Base-by-base conservation (phyloP, 2,113 vertebrate genomes). In the Lethenteron reissneri region DNA sequence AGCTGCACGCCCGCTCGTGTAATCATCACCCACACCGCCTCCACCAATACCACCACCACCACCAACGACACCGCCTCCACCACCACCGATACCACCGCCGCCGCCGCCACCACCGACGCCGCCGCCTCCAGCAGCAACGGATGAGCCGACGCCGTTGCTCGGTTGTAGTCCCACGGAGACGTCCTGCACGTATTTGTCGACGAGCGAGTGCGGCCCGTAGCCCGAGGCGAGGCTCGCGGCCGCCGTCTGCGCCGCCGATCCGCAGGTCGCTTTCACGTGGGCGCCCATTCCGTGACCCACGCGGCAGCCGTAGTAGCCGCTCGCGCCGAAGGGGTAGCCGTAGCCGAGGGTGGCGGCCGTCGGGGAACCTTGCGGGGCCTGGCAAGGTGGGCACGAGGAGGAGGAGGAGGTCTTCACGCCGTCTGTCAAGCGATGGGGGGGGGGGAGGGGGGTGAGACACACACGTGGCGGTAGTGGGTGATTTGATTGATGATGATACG, bases 281-380 rank as follows among this genome's bases (percentile, higher is more conserved):
- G 41, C 41, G 41, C 41, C 41, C 41, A 41, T 83, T 79, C 91
- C 89, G 79, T 95, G 92, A 78, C 86, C 84, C 87, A 95, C 84
- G 79, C 94, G 85, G 77, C 94, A 97, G 8, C 89, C 89, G 79
- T 95, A 97, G 79, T 97, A 97, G 75, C 90, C 82, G 83, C 89
- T 85, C 41, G 41, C 41, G 80, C 90, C 87, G 82, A 96, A 97
- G n/a, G 64, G 64, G 78, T 97, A 97, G 82, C 92, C 87, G 76
- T 97, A 97, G 74, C 91, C 91, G 80, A 96, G 80, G 73, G 90
- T 89, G 11, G 90, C 87, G 25, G 8, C 25, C 64, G 25, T 17
- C n/a, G 64, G n/a, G 25, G 64, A 68, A 17, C 64, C 64, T 68
- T 68, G 64, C 64, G 25, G n/a, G n/a, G n/a, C 64, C 10, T n/a